Evolutionary conservation across 2,113 vertebrate genomes (phyloP), one percentile per base, ranked within the genome.

Genomic region (Eublepharis macularius): DNA sequence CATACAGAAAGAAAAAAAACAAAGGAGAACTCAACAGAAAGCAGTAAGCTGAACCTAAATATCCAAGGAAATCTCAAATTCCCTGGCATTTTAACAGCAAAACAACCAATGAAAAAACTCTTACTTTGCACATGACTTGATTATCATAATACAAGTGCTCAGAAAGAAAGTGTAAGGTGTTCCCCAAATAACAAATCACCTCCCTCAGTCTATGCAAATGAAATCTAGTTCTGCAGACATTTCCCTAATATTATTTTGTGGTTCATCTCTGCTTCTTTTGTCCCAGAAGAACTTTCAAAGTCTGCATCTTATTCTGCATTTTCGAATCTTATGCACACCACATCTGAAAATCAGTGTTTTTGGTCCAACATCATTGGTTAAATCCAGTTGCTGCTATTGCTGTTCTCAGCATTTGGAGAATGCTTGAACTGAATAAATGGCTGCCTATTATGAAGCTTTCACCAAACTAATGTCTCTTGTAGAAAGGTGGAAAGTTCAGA

Each of bases 1-100:
- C 69, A 88, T 47, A 89, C 63, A 70, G 4, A 94, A 81, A 92
- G 2, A 34, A 19, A n/a, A 2, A 34, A 36, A n/a, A 36, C 60
- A 65, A 21, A 26, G 21, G 26, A 36, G 4, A 8, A n/a, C n/a
- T 8, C 39, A 17, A 17, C 1, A 29, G 14, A 66, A 60, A 21
- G 26, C 68, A 57, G 36, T 13, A 76, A 51, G 34, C 7, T 5
- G 21, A 41, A 78, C 2, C 41, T 65, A 75, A 88, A 85, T 3
- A 87, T 89, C 77, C 72, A 69, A 32, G 26, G 57, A 29, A 83
- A 76, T 17, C 45, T 54, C 17, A 29, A 6, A 4, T 75, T 68
- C 10, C 1, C 88, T 24, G 24, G 9, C 63, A 49, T 43, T 51
- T 82, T 0, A 75, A 85, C 85, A 8, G 88, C n/a, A 34, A 66